phyloP scores from a whole-genome alignment of 2,113 vertebrate species.

The Cairina moschata region DNA sequence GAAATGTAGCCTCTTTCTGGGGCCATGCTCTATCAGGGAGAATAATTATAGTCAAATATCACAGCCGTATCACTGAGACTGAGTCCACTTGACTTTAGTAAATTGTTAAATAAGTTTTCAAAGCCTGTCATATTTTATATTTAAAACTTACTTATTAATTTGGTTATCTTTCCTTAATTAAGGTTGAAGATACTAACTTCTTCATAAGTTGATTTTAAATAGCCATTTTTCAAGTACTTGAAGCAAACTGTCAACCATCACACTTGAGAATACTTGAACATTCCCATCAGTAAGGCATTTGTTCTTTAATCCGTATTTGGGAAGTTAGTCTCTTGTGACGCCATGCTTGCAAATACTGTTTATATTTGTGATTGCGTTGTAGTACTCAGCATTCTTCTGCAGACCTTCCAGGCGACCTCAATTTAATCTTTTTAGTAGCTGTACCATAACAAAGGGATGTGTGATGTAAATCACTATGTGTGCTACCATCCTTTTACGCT shows the following conservation, averaged over 20 bases:
- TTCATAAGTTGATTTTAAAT: background rate
- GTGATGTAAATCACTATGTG: background rate
- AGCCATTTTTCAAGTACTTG: background rate
- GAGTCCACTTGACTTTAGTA: background rate
- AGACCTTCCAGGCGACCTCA: background rate
- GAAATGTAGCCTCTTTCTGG: background rate
- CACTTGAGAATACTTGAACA: background rate
- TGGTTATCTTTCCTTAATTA: background rate
- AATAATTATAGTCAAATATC: background rate
- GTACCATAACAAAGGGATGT: background rate
- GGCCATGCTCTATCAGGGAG: background rate
- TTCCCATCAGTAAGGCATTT: background rate
- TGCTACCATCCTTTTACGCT: background rate
- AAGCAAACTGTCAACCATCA: background rate
- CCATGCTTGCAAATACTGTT: background rate
- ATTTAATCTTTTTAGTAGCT: slow-evolving; percentile 16
- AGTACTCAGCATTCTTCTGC: background rate
- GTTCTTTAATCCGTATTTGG: slow-evolving; percentile 4
- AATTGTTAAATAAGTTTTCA: background rate
- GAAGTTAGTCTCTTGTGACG: background rate
- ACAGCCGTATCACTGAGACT: background rate
- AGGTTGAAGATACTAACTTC: background rate
- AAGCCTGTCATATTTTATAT: background rate
- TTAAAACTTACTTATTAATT: background rate
- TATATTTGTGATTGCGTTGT: slow-evolving; percentile 5